Evolutionary conservation across 2,797 vertebrate species (phyloP), one percentile per base, ranked within the genome.

Genomic region (Cetoscarus ocellatus): DNA sequence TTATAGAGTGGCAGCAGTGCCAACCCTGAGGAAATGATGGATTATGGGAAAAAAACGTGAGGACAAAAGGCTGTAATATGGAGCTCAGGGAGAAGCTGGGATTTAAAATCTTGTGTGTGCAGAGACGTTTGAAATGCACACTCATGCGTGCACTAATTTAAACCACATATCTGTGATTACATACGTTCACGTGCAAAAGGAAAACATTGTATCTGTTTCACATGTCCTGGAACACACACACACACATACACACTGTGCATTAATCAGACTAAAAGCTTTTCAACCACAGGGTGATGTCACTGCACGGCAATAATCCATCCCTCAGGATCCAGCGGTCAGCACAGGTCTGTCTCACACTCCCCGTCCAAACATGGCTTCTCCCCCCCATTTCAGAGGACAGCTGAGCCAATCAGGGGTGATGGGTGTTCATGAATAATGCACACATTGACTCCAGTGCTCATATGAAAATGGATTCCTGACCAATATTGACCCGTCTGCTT

Each of bases 181-280:
- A 14, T 63, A 62, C 34, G 35, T 38, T 58, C 54, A 56, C 34
- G 61, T 18, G 53, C 61, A 77, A 69, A 2, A 15, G 12, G 5
- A 42, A 10, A 10, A 42, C 10, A 10, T 53, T 40, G 35, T 59
- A 67, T 67, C 56, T 67, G 43, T 47, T 67, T 61, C 59, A 50
- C 49, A 59, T 44, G 27, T 36, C n/a, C 40, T 56, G n/a, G 9
- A 17, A 36, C 45, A 9, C 52, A 42, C 51, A 48, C 43, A 63
- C 58, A 39, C 59, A 73, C 12, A 75, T 58, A 73, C 56, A 77
- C 81, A 74, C 34, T 42, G 57, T 74, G 60, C 80, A 89, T 90
- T 90, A 91, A 93, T 93, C 86, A 86, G 82, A 67, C 82, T 91
- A 89, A 93, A 91, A 93, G 91, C 88, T 77, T 90, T 85, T 83